Evolutionary conservation across 1,140 invertebrate genomes (phyloP), one percentile per base, ranked within the genome.

Genomic region (Macrobrachium rosenbergii): DNA sequence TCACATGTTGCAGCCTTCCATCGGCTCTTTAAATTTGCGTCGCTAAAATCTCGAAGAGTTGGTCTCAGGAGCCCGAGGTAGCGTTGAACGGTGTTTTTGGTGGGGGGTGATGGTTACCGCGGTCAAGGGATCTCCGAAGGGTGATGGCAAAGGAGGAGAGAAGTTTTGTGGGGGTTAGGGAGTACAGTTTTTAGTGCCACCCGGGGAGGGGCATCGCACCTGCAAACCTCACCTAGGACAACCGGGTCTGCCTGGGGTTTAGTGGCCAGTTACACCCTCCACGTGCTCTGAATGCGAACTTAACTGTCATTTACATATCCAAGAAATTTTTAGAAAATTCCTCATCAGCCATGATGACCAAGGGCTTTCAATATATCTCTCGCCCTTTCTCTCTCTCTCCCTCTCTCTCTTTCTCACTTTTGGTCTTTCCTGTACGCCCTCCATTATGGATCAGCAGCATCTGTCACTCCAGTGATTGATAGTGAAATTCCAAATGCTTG

Each of bases 201-300:
- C 82, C 60, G 82, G 81, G 73, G 80, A 82, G 58, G 82, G 75
- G 60, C 59, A 63, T 77, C 73, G 75, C 60, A 77, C 82, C 73
- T 84, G 73, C 59, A 76, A 23, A 37, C 73, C 60, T 75, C 21
- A 43, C 69, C 82, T 43, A 84, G 82, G 82, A 84, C 82, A 84
- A 84, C 82, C 82, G 82, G 82, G 82, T 84, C 45, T 76, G 82
- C 82, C 82, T 84, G 17, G 60, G 82, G 82, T 67, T 64, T 45
- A 19, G 59, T 21, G 82, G 75, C n/a, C 82, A 84, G 82, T 84
- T 84, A 84, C 73, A 64, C 73, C 28, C 28, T 19, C 19, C 82
- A 84, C 82, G 82, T 84, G 82, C 62, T 58, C 75, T 43, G 82
- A 72, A 78, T 84, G 23, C 82, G 67, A 78, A 62, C 43, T 43